Conservation (phyloP, 1,140 invertebrate species). For the Philaenus spumarius region DNA sequence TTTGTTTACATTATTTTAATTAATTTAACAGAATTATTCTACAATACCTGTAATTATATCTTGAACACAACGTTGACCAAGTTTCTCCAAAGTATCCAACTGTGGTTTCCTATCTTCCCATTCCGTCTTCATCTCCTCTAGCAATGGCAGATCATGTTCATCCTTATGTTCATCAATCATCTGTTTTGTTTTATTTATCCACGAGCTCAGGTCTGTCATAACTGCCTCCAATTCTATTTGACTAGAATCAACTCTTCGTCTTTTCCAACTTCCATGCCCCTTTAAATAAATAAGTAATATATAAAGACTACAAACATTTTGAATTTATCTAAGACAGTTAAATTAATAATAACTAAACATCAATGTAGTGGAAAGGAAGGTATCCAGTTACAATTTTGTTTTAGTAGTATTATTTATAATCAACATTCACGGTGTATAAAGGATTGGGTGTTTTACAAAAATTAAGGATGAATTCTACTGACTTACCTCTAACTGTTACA, state of each 20-base stretch:
- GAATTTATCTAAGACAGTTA: too few relatives aligned
- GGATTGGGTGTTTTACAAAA: too few relatives aligned
- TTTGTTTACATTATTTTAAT: too few relatives aligned
- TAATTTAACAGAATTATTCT: too few relatives aligned
- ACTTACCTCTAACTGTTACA: too few relatives aligned
- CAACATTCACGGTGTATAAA: too few relatives aligned
- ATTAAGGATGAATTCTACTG: too few relatives aligned
- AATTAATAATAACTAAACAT: too few relatives aligned
- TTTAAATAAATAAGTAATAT: neutral
- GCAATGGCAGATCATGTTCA: constrained; percentile 50
- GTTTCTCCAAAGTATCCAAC: constrained; percentile 39
- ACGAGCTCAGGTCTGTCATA: constrained; percentile 46
- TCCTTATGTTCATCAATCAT: neutral
- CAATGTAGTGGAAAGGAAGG: too few relatives aligned
- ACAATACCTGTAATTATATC: constrained; percentile 35
- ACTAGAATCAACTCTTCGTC: constrained; percentile 21
- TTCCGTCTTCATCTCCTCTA: constrained; percentile 44
- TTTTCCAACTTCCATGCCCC: constrained; percentile 18
- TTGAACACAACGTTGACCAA: constrained; percentile 41
- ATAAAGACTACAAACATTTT: too few relatives aligned
- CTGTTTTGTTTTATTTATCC: constrained; percentile 49
- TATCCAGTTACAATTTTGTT: too few relatives aligned
- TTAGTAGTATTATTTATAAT: too few relatives aligned
- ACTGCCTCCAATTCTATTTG: constrained; percentile 48
- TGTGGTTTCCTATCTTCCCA: constrained; percentile 39